A percentile compares a stretch with the other conserved stretches of the same genome.
phyloP scores from a whole-genome alignment of 2,113 vertebrate species.

The Microtus montanus region DNA sequence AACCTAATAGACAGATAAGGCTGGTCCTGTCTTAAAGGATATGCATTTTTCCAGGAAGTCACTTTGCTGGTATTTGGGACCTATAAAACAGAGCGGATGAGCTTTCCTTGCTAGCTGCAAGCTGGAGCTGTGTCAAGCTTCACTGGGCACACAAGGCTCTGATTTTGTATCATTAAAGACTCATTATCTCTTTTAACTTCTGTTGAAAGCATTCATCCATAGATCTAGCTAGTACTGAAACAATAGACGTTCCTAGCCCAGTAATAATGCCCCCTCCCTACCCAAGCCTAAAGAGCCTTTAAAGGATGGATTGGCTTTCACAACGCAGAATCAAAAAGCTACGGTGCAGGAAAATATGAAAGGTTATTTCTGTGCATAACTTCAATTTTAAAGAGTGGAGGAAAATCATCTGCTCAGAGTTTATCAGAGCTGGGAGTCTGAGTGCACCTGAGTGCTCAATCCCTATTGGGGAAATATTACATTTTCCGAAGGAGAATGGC shows the following conservation, averaged over 20 bases:
- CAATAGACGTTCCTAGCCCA: conserved; percentile 80
- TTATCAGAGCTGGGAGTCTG: conserved; percentile 54
- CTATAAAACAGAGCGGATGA: conserved; percentile 69
- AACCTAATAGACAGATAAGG: conserved; percentile 47
- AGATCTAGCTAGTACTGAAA: conserved; percentile 83
- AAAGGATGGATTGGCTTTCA: conserved; percentile 81
- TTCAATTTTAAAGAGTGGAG: conserved; percentile 71
- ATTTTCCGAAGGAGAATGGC: conserved; percentile 72
- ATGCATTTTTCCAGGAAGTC: conserved; percentile 61
- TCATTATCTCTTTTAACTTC: conserved; percentile 89
- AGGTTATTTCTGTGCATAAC: conserved; percentile 79
- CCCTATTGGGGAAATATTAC: conserved; percentile 62
- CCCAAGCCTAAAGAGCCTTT: conserved; percentile 80
- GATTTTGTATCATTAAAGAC: conserved; percentile 86
- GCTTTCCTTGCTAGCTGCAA: conserved; percentile 74
- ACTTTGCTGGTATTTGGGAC: conserved; percentile 75
- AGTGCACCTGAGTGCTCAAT: conserved; percentile 60
- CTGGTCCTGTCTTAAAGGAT: conserved; percentile 58
- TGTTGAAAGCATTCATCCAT: conserved; percentile 86
- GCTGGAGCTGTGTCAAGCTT: conserved; percentile 83
- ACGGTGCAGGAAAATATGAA: conserved; percentile 61
- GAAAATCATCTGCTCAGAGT: conserved; percentile 50
- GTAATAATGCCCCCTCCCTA: conserved; percentile 71
- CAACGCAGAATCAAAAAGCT: conserved; percentile 77
- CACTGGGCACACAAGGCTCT: conserved; percentile 84